Conservation (phyloP, 1,140 invertebrate species). For the Drosophila jambulina region DNA sequence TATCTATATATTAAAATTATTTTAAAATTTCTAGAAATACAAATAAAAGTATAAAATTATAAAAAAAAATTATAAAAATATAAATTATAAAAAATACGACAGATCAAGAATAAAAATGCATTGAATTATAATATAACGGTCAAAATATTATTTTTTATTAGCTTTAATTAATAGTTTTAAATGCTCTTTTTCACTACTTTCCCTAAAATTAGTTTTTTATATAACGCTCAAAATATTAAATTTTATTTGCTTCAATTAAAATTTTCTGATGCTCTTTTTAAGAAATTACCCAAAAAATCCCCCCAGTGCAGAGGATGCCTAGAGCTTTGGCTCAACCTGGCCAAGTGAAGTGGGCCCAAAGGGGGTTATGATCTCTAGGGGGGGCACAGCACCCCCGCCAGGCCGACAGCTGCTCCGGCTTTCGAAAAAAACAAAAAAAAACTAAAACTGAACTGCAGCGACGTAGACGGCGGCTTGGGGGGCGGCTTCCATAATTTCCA, state of each 20-base stretch:
- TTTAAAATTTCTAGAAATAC: not conserved
- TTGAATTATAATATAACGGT: too few species aligned
- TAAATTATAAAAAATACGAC: too few species aligned
- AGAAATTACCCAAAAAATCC: not conserved
- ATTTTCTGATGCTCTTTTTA: rapidly evolving
- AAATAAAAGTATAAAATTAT: too few species aligned
- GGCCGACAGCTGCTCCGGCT: constrained; percentile 51
- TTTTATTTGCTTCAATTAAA: not conserved
- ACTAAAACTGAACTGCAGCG: constrained; percentile 30
- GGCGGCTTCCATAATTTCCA: constrained; percentile 48
- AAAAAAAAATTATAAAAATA: too few species aligned
- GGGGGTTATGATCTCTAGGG: constrained; percentile 21
- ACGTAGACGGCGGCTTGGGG: constrained; percentile 23
- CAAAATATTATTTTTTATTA: not conserved
- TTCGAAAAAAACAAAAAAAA: constrained; percentile 25
- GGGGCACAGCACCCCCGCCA: constrained; percentile 43
- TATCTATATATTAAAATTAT: not conserved
- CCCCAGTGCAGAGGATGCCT: constrained; percentile 23
- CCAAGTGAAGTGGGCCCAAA: constrained; percentile 10
- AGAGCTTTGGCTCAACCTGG: constrained; percentile 34
- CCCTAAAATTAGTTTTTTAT: not conserved
- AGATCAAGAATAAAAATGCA: too few species aligned
- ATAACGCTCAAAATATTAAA: not conserved
- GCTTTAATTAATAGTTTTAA: not conserved
- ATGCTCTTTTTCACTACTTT: not conserved